Base-by-base conservation (phyloP, 1,140 invertebrate species). In the Heliconius hermathena region DNA sequence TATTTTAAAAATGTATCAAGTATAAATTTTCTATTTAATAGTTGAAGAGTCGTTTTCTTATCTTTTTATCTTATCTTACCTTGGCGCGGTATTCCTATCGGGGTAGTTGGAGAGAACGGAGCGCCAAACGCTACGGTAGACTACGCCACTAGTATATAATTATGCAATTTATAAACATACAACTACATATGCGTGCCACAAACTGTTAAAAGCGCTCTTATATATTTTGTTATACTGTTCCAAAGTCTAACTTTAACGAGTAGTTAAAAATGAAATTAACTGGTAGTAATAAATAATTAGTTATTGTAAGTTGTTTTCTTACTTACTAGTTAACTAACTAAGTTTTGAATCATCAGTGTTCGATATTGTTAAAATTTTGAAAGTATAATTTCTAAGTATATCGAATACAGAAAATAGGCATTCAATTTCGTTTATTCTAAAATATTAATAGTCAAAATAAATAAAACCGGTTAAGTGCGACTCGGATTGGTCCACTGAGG, bases 191-290 rank as follows among this genome's bases (percentile, higher is more conserved):
- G 9, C 46, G 41, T 46, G 41, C 46, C 26, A 8, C 26, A 52
- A 54, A 20, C 41, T 74, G 49, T 29, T 36, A 33, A 74, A 52
- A 74, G 41, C 38, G 1, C 72, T 49, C 41, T 49, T 29, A 13
- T 26, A 29, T 60, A 29, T 73, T 52, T 33, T 72, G 71, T 13
- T 46, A 73, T 54, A 54, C 46, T 29, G 22, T 3, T 52, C 3
- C 46, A 74, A 18, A 74, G 41, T 49, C 13, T 74, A 54, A 73
- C n/a, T 73, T 46, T 46, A 74, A 74, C 6, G 72, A 52, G 72
- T 26, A 54, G 26, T 1, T 46, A 8, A 29, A 74, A 74, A 52
- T 29, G 5, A 74, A 52, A 52, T 74, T 52, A 13, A 9, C 22
- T 52, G 26, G 29, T 29, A 29, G 26, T 1, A 6, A 22, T 29